These are phyloP conservation scores for Branchipolynoe longqiensis DNA, from an alignment of 2,888 invertebrate species.

Conservation along the genomic window DNA sequence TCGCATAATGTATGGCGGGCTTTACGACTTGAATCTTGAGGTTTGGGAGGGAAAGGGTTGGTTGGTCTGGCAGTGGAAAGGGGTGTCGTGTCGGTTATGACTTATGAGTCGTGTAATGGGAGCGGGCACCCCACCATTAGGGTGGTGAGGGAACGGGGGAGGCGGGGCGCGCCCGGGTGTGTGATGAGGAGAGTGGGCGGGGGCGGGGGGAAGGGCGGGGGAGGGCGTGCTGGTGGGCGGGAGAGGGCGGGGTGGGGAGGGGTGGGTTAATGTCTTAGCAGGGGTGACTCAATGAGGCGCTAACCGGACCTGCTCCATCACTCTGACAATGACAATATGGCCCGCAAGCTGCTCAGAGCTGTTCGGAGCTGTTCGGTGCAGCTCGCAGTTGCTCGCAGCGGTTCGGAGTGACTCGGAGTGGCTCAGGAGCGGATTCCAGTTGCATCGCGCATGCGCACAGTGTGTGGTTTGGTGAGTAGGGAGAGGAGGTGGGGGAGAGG, in stretches of 20 bases:
- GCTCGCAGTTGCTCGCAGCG: too few relatives aligned
- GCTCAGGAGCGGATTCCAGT: too few relatives aligned
- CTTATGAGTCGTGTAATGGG: conserved; percentile 56
- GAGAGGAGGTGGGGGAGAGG: too few relatives aligned
- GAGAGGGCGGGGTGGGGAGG: background rate
- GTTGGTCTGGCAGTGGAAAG: background rate
- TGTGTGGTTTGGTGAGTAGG: too few relatives aligned
- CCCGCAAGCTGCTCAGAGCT: background rate
- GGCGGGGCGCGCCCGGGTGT: background rate
- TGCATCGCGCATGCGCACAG: too few relatives aligned
- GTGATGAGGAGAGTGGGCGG: background rate
- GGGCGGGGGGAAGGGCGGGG: background rate
- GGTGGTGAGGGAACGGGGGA: background rate
- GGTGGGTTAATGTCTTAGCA: conserved; percentile 40
- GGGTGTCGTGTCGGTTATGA: conserved; percentile 39
- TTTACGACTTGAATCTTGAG: too few relatives aligned
- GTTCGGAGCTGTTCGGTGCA: background rate
- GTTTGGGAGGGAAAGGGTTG: too few relatives aligned
- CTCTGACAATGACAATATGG: conserved; percentile 52
- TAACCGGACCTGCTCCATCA: conserved; percentile 42
- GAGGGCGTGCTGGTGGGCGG: background rate
- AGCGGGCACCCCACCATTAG: conserved; percentile 32
- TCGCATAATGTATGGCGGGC: too few relatives aligned
- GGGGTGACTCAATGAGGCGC: conserved; percentile 51
- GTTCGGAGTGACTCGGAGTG: too few relatives aligned